Evolutionary conservation across 2,113 vertebrate species (phyloP), one percentile per base, ranked within the genome.

Genomic region (Morone saxatilis): DNA sequence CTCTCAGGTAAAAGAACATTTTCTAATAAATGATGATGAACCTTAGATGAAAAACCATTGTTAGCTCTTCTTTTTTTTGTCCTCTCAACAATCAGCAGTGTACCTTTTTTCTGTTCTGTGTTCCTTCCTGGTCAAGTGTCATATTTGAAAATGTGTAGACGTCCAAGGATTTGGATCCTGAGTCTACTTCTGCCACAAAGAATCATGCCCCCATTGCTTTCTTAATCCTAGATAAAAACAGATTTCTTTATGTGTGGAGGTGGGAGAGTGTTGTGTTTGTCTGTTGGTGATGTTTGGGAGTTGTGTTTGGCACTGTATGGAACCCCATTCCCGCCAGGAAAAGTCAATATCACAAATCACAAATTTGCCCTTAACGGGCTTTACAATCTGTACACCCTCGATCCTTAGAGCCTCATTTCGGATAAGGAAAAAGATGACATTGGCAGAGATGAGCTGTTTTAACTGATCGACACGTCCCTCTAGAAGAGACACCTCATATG

Each of bases 1-100:
- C 94, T 96, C 95, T 96, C 95, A 95, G 95, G 95, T 95, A 95
- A 93, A 94, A 93, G 76, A 93, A 92, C 88, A 91, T 94, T 93
- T 94, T 94, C 88, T 89, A 95, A 95, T 95, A 95, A 95, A 95
- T 89, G 84, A 94, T 93, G 91, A 94, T 92, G 91, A 94, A 94
- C 86, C 84, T 91, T 93, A 94, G 93, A 94, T 86, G 83, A 87
- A 94, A 93, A 83, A 57, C 20, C 91, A 90, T 94, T 94, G 93
- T 94, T 93, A 91, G 82, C 88, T 91, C 91, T 89, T 95, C 84
- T 89, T 93, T 94, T 86, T 92, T 93, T 94, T 89, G 84, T 86
- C 86, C 67, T 88, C 87, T 78, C 76, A 74, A 75, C 62, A 78
- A 47, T 89, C 82, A 73, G 71, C 67, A 66, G 63, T 83, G 78